Percentiles rank a stretch among this genome's conserved stretches.
Evolutionary conservation across 1,140 invertebrate genomes (phyloP).

Genomic region (Cotesia vestalis): DNA sequence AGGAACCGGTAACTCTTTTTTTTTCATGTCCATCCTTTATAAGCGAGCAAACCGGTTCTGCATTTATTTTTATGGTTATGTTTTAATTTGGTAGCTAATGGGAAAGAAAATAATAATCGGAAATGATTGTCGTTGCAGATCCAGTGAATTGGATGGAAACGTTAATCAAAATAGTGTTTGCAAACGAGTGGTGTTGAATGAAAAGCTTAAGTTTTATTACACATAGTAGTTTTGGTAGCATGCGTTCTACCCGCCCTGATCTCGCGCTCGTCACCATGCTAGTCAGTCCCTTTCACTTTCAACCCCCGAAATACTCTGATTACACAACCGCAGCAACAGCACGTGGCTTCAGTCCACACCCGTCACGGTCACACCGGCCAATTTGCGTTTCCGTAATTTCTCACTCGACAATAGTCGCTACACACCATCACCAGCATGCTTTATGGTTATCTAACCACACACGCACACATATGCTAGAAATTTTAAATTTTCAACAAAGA

Average conservation of each 20-base stretch:
- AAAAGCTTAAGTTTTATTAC: conserved; percentile 25
- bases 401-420: conserved; percentile 52
- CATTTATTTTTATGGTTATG: too few species aligned
- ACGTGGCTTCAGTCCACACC: conserved; percentile 61
- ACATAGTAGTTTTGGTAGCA: conserved; percentile 31
- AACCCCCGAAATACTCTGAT: conserved; percentile 59
- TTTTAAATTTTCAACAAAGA: too few species aligned
- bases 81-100: too few species aligned
- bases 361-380: conserved; percentile 64
- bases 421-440: background rate
- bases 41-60: too few species aligned
- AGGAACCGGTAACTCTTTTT: too few species aligned
- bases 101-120: too few species aligned
- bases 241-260: conserved; percentile 43
- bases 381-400: conserved; percentile 66
- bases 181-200: background rate
- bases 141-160: too few species aligned
- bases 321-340: conserved; percentile 61
- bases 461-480: background rate
- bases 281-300: conserved; percentile 45
- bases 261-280: conserved; percentile 24
- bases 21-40: too few species aligned
- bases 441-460: background rate
- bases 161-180: background rate
- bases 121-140: too few species aligned